A percentile compares a stretch with the other conserved stretches of the same genome.
Conservation (phyloP, 2,888 invertebrate genomes). For the Pogonocherus hispidulus region DNA sequence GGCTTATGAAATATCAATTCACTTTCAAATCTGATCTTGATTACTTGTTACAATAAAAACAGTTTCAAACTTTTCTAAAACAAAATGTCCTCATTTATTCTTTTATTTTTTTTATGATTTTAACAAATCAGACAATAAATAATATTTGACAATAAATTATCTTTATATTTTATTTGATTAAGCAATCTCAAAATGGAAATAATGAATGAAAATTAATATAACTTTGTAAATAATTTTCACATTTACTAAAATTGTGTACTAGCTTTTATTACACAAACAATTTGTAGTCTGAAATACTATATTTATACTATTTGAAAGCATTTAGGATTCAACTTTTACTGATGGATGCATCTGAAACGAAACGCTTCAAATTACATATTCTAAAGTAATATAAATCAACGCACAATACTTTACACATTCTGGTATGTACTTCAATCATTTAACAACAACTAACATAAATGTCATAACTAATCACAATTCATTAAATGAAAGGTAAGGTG, state of each 20-base stretch:
- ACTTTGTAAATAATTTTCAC: neutral
- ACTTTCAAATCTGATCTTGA: no score
- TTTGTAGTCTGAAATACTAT: no score
- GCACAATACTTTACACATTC: neutral
- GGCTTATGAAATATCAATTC: no score
- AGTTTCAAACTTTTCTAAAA: no score
- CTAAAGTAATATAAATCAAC: conserved; percentile 1
- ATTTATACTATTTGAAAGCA: no score
- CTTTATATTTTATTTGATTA: conserved; percentile 24
- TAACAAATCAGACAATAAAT: conserved; percentile 29
- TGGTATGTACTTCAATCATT: neutral
- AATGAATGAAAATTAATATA: no score
- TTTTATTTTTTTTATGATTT: neutral
- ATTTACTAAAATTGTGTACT: neutral
- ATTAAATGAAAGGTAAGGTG: no score
- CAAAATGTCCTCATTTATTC: neutral
- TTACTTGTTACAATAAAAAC: no score
- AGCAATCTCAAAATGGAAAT: conserved; percentile 29
- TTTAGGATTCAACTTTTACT: neutral
- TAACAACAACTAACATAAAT: neutral
- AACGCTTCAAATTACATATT: neutral
- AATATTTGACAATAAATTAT: conserved; percentile 31
- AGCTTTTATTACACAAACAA: neutral
- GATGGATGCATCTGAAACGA: neutral
- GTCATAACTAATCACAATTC: neutral